Percentiles rank a stretch among this genome's conserved stretches.
Conservation (phyloP, 2,797 vertebrate genomes). For the Ciconia nigra region DNA sequence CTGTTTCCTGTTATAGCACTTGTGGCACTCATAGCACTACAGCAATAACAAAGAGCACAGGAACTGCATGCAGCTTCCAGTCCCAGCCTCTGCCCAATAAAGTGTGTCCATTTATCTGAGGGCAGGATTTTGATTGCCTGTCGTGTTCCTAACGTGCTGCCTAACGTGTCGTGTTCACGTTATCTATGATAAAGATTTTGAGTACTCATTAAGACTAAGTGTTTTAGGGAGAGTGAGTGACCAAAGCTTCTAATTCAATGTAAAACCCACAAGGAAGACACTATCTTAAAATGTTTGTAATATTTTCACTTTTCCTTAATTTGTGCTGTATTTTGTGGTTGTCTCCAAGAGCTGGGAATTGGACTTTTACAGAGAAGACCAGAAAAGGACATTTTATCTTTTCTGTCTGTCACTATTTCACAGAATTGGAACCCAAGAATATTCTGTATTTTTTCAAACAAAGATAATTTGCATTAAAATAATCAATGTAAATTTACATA, state of each 20-base stretch:
- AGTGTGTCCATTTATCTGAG: background rate
- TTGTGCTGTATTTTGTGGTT: background rate
- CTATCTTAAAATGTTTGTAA: background rate
- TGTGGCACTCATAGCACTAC: background rate
- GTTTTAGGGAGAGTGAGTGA: background rate
- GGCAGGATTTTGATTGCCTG: background rate
- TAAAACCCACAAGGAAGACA: background rate
- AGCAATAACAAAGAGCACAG: background rate
- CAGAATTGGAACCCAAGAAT: background rate
- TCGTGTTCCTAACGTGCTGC: no score
- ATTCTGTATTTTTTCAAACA: background rate
- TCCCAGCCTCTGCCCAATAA: background rate
- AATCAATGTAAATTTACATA: background rate
- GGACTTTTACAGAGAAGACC: background rate
- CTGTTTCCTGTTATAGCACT: background rate
- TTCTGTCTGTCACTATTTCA: background rate
- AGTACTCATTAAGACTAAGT: background rate
- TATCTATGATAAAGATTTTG: background rate
- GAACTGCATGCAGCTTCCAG: background rate
- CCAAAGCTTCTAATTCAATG: background rate
- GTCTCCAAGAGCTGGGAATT: background rate
- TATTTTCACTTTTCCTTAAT: background rate
- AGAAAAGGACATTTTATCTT: background rate
- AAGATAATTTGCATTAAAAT: background rate
- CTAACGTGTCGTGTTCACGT: fast-evolving